Evolutionary conservation across 2,113 vertebrate genomes (phyloP).

Genomic region (Enhydra lutris): DNA sequence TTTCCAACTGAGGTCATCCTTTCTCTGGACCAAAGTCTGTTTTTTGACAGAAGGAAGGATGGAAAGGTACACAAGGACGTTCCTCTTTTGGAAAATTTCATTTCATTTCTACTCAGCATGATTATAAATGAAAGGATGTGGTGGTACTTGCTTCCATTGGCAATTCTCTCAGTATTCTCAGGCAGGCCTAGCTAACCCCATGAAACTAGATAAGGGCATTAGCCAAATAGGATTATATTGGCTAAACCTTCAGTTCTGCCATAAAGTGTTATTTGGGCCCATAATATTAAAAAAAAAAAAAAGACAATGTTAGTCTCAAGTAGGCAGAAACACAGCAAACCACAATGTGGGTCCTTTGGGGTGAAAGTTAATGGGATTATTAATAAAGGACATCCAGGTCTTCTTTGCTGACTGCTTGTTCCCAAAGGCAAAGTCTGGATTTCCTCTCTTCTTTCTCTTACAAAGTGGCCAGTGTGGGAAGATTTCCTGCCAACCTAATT

Average conservation of each 20-base stretch:
- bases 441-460: neutral
- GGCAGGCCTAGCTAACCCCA: neutral
- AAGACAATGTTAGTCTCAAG: neutral
- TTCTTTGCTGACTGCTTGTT: neutral
- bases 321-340: neutral
- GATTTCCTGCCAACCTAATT: neutral
- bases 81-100: neutral
- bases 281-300: neutral
- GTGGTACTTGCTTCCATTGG: neutral
- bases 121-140: neutral
- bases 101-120: neutral
- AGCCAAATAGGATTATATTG: neutral
- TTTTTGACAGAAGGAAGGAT: neutral
- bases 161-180: neutral
- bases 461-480: neutral
- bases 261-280: neutral
- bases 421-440: neutral
- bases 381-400: neutral
- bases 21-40: neutral
- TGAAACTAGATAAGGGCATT: neutral
- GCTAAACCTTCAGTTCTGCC: neutral
- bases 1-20: neutral
- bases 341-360: neutral
- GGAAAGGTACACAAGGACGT: neutral
- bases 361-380: neutral